phyloP scores from a whole-genome alignment of 2,888 invertebrate species.

The Drosophila melanocephala region DNA sequence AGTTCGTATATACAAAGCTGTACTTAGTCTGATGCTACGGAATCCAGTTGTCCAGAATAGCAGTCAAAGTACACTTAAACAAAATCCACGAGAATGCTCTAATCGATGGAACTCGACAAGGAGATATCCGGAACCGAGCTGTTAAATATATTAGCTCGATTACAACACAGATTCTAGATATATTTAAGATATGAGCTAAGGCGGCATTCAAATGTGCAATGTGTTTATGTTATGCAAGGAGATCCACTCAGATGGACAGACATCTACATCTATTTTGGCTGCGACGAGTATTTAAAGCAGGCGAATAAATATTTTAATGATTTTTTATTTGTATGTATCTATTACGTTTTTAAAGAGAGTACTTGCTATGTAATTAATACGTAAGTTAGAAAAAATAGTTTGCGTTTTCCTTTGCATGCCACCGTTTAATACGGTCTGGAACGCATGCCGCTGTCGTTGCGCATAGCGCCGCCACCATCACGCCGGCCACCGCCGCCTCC shows the following conservation, averaged over 20 bases:
- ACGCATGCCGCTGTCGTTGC: conserved; percentile 82
- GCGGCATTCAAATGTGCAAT: no score
- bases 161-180: neutral
- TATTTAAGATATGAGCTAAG: no score
- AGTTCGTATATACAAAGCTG: neutral
- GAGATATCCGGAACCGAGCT: neutral
- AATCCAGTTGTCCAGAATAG: neutral
- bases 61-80: neutral
- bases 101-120: neutral
- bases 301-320: conserved; percentile 23
- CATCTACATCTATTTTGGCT: neutral
- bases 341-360: conserved; percentile 65
- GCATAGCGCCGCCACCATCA: conserved; percentile 83
- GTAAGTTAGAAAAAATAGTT: conserved; percentile 65
- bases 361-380: conserved; percentile 67
- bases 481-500: conserved; percentile 82
- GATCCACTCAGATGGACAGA: neutral
- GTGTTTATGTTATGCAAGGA: neutral
- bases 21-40: neutral
- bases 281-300: conserved; percentile 4
- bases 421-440: conserved; percentile 82
- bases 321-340: conserved; percentile 56
- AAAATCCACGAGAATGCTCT: neutral
- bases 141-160: neutral
- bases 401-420: conserved; percentile 10